Conservation (phyloP, 2,797 vertebrate genomes). For the Sebastes matsubarae region DNA sequence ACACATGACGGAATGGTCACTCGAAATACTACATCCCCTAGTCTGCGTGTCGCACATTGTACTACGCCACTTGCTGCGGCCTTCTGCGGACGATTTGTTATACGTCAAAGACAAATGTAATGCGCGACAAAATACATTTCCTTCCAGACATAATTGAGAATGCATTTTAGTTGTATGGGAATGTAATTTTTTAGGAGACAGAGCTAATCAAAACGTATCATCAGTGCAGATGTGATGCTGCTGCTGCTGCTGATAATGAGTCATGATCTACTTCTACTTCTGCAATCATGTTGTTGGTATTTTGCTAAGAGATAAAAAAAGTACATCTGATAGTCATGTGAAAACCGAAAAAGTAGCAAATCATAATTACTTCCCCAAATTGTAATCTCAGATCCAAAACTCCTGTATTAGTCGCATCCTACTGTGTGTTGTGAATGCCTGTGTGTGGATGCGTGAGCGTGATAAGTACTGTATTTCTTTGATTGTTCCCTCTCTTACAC, state of each 20-base stretch:
- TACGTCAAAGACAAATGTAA: too few relatives aligned
- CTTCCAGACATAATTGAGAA: too few relatives aligned
- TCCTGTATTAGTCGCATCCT: constrained; percentile 20
- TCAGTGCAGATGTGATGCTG: not conserved
- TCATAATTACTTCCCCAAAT: constrained; percentile 59
- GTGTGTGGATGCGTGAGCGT: constrained; percentile 25
- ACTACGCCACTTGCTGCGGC: too few relatives aligned
- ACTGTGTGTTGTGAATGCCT: constrained; percentile 17
- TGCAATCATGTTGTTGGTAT: constrained; percentile 2
- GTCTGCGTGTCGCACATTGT: too few relatives aligned
- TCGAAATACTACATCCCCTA: rapidly evolving
- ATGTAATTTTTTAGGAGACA: too few relatives aligned
- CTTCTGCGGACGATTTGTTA: too few relatives aligned
- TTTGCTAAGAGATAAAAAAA: constrained; percentile 18
- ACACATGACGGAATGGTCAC: too few relatives aligned
- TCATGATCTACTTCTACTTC: not conserved
- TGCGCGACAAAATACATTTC: too few relatives aligned
- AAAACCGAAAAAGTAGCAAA: constrained; percentile 38
- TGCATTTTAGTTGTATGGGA: too few relatives aligned
- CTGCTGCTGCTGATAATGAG: not conserved
- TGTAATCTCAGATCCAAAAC: constrained; percentile 49
- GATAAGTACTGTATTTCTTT: constrained; percentile 56
- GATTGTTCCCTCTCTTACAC: constrained; percentile 63
- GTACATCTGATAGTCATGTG: constrained; percentile 14
- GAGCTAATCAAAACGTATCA: not conserved